These are phyloP conservation scores for Drosophila nebulosa DNA, from an alignment of 1,140 invertebrate genomes.

Conservation along the genomic window DNA sequence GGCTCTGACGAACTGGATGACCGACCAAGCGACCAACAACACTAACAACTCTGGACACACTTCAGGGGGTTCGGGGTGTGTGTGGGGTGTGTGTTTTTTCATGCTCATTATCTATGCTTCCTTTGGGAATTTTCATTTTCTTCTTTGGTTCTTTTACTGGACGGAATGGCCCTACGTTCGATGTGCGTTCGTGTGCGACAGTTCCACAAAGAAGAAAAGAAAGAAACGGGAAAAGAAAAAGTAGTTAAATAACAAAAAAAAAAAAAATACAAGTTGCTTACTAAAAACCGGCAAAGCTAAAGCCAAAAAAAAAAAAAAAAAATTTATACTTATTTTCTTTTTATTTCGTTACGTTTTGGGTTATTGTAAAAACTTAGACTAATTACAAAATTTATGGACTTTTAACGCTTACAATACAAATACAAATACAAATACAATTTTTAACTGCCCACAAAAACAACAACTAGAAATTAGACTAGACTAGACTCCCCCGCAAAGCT, in stretches of 20 bases:
- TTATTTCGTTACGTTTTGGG: constrained; percentile 11
- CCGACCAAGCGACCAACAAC: constrained; percentile 38
- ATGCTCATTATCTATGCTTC: constrained; percentile 77
- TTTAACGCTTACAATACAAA: constrained; percentile 39
- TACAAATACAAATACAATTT: constrained; percentile 39
- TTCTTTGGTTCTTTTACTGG: constrained; percentile 44
- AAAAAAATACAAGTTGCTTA: not conserved
- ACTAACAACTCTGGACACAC: constrained; percentile 25
- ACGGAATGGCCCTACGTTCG: constrained; percentile 17
- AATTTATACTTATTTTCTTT: not conserved
- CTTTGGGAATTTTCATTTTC: constrained; percentile 79
- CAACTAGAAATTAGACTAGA: constrained; percentile 10
- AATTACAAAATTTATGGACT: constrained; percentile 60
- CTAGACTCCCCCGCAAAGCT: constrained; percentile 42
- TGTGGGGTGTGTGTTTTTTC: not conserved
- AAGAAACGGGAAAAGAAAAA: constrained; percentile 16
- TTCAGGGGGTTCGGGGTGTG: not conserved
- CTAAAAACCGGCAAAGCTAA: not conserved
- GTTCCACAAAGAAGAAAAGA: constrained; percentile 26
- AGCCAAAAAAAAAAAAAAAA: not conserved
- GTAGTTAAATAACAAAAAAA: constrained; percentile 14
- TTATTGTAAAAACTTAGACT: constrained; percentile 29
- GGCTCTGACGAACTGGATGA: constrained; percentile 52
- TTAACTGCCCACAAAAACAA: constrained; percentile 51
- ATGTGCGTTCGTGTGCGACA: constrained; percentile 75